phyloP scores from a whole-genome alignment of 2,888 invertebrate species.

The Adineta ricciae region DNA sequence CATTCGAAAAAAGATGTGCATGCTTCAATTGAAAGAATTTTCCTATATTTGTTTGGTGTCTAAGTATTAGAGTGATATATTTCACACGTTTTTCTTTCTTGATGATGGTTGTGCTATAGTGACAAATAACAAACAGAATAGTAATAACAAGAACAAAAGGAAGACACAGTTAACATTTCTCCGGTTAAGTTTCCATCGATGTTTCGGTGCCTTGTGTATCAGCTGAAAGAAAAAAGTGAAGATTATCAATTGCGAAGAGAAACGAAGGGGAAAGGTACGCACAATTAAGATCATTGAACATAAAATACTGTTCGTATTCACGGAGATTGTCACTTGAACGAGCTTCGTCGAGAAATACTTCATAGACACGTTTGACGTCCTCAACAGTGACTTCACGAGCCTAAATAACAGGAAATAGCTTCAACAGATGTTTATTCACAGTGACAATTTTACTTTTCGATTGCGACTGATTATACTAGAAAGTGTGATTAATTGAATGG shows the following conservation, averaged over 20 bases:
- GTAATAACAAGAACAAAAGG: too few species aligned
- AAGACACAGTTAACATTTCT: too few species aligned
- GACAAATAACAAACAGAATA: neutral
- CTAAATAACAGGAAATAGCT: constrained; percentile 47
- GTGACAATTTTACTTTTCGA: constrained; percentile 61
- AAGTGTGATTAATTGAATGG: constrained; percentile 91
- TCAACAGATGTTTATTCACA: too few species aligned
- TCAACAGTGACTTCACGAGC: constrained; percentile 61
- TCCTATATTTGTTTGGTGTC: neutral
- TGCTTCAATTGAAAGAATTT: neutral
- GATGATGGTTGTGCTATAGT: neutral
- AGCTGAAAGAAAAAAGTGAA: constrained; percentile 51
- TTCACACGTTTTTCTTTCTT: neutral
- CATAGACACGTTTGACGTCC: constrained; percentile 87
- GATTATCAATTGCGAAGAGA: constrained; percentile 36
- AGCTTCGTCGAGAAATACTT: constrained; percentile 82
- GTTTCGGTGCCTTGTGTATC: neutral
- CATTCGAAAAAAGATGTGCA: neutral
- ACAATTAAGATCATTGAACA: constrained; percentile 58
- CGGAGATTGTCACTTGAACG: constrained; percentile 83
- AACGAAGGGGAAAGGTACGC: constrained; percentile 14
- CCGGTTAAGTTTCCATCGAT: neutral
- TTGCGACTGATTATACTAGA: constrained; percentile 83
- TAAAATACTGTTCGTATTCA: constrained; percentile 87
- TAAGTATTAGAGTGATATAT: neutral